Evolutionary conservation across 2,113 vertebrate species (phyloP).

Genomic region (Callipepla squamata): DNA sequence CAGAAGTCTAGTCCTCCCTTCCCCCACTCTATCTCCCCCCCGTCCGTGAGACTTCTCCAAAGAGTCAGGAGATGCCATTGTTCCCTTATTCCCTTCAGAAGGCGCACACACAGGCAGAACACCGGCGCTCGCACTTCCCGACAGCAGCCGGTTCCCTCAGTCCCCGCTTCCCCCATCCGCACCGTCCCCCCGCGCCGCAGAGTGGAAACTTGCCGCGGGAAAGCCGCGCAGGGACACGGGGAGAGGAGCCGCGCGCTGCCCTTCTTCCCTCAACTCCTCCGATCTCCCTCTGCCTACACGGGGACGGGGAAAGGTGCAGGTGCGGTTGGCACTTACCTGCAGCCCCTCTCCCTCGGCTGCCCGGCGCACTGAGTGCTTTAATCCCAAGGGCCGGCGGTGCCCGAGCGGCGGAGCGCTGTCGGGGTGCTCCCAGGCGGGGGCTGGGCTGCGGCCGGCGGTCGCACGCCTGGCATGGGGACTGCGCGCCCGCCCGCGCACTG

Average conservation of each 20-base stretch:
- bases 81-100: not conserved
- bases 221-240: not conserved
- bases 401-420: not conserved
- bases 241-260: not conserved
- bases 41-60: slow-evolving; percentile 5
- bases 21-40: not conserved
- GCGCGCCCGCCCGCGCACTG: slow-evolving; percentile 14
- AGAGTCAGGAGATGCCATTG: slow-evolving; percentile 21
- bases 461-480: too few relatives aligned
- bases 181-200: not conserved
- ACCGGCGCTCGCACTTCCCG: not conserved
- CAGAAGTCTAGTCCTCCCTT: slow-evolving; percentile 38
- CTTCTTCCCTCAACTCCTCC: not conserved
- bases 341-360: not conserved
- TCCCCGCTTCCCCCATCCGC: not conserved
- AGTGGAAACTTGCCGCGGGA: not conserved
- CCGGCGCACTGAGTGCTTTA: slow-evolving; percentile 30
- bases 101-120: not conserved
- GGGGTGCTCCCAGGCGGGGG: not conserved
- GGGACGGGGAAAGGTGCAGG: not conserved
- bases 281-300: not conserved
- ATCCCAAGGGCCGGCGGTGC: slow-evolving; percentile 41
- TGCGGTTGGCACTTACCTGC: slow-evolving; percentile 60
- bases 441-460: not conserved
- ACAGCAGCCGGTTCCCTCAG: not conserved